phyloP scores from a whole-genome alignment of 1,140 invertebrate genomes.

The Drosophila persimilis region DNA sequence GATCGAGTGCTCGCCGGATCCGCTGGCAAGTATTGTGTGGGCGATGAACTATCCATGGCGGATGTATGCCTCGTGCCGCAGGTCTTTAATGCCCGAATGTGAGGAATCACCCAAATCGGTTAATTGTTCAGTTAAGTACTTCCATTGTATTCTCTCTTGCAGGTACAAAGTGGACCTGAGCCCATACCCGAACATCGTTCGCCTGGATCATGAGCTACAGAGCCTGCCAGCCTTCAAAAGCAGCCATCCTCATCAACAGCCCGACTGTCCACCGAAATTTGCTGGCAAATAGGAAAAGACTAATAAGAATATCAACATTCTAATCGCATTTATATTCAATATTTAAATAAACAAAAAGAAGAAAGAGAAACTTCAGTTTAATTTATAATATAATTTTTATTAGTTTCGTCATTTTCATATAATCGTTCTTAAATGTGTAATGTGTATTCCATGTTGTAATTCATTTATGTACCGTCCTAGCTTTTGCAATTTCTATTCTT shows the following conservation, averaged over 20 bases:
- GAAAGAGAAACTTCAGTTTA: constrained; percentile 16
- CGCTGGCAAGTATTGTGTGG: constrained; percentile 96
- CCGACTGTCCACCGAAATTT: constrained; percentile 92
- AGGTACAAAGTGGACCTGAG: constrained; percentile 95
- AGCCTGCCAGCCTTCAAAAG: constrained; percentile 92
- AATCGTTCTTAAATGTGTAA: constrained; percentile 80
- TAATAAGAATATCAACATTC: constrained; percentile 7
- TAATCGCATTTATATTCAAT: constrained; percentile 9
- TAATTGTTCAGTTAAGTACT: rapidly evolving
- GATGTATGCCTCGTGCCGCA: constrained; percentile 98
- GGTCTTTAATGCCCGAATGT: constrained; percentile 94
- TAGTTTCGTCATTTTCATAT: constrained; percentile 74
- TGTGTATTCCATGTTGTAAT: constrained; percentile 53
- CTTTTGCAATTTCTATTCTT: constrained; percentile 62
- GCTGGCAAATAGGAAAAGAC: constrained; percentile 84
- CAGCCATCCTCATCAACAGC: constrained; percentile 93
- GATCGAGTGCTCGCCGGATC: constrained; percentile 92
- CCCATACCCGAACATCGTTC: constrained; percentile 93
- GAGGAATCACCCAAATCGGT: background rate
- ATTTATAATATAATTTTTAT: constrained; percentile 80
- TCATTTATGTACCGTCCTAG: constrained; percentile 70
- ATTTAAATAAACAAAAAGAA: background rate
- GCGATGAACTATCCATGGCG: constrained; percentile 95
- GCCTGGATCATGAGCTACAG: constrained; percentile 92
- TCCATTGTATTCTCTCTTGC: background rate